phyloP scores from a whole-genome alignment of 2,113 vertebrate species.

The Danio rerio region DNA sequence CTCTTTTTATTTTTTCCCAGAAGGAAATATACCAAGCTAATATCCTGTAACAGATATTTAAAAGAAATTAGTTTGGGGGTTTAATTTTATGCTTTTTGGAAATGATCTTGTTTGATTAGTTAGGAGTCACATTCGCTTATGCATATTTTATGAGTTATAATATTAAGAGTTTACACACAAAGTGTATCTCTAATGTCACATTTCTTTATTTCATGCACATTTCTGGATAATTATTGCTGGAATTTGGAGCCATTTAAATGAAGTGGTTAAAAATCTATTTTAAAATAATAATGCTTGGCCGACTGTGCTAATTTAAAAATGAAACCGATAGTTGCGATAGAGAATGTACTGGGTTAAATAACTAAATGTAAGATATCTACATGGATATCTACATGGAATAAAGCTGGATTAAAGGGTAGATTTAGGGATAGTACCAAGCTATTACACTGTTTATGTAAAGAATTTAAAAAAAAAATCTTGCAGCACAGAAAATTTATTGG shows the following conservation, averaged over 20 bases:
- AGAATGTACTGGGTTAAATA: no score
- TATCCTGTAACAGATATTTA: not conserved
- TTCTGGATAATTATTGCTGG: not conserved
- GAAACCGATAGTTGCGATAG: not conserved
- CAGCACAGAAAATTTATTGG: no score
- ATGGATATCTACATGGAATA: no score
- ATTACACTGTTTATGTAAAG: no score
- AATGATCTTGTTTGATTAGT: conserved; percentile 36
- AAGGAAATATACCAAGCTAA: conserved; percentile 9
- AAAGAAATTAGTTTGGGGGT: conserved; percentile 22
- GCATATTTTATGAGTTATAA: conserved; percentile 50
- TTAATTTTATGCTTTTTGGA: conserved; percentile 37
- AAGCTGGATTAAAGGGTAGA: no score
- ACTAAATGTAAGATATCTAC: no score
- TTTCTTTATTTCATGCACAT: conserved; percentile 27
- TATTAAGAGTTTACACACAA: not conserved
- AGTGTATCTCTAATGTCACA: conserved; percentile 37
- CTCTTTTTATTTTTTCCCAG: not conserved
- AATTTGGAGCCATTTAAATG: not conserved
- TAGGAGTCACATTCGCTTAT: conserved; percentile 42
- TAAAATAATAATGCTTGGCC: not conserved
- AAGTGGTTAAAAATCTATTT: not conserved
- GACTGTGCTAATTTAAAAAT: not conserved
- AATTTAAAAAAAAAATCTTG: no score
- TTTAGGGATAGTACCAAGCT: no score